Percentiles rank a stretch among this genome's conserved stretches.
phyloP scores from a whole-genome alignment of 1,140 invertebrate species.

The Limonius californicus region DNA sequence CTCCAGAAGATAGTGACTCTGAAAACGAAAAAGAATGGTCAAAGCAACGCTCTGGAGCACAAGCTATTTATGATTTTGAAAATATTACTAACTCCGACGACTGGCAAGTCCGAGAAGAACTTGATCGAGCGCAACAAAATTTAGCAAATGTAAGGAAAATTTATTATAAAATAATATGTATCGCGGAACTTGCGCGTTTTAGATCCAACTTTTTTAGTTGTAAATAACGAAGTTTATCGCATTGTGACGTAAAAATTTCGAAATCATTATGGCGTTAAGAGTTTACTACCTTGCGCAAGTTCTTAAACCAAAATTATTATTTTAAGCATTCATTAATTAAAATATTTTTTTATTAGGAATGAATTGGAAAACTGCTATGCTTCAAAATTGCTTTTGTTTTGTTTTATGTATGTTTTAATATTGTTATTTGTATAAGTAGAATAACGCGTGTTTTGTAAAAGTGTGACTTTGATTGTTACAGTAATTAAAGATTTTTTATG shows the following conservation, averaged over 20 bases:
- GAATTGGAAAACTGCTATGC: background rate
- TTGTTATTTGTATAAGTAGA: background rate
- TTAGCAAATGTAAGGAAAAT: constrained; percentile 37
- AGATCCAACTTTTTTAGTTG: no score
- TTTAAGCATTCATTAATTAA: no score
- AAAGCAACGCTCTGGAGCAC: constrained; percentile 29
- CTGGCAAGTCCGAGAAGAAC: constrained; percentile 33
- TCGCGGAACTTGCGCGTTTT: no score
- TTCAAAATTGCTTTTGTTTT: background rate
- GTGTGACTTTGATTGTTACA: background rate
- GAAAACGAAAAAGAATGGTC: constrained; percentile 16
- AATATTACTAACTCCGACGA: constrained; percentile 43
- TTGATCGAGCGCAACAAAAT: constrained; percentile 40
- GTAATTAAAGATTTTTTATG: background rate
- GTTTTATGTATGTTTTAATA: background rate
- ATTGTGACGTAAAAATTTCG: no score
- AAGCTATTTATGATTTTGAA: constrained; percentile 35
- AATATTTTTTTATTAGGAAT: background rate
- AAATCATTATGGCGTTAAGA: no score
- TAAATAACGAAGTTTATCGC: no score
- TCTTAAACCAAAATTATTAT: no score
- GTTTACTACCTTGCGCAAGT: no score
- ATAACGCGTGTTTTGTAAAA: background rate
- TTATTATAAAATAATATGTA: no score
- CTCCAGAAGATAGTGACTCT: constrained; percentile 29